Evolutionary conservation across 1,140 invertebrate species (phyloP).

Genomic region (Drosophila nebulosa): DNA sequence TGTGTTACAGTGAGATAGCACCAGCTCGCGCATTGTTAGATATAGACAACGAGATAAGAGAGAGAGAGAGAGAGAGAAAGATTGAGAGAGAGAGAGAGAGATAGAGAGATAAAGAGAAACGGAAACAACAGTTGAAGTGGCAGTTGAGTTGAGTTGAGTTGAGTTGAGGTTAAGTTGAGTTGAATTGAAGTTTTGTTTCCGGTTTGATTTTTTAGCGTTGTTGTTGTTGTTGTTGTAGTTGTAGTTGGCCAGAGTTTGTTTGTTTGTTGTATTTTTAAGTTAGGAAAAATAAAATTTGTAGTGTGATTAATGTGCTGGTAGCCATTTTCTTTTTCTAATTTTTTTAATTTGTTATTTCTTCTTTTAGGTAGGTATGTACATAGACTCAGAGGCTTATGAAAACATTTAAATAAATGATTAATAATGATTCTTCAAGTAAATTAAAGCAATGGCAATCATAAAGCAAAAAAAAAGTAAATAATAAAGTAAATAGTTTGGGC

Average conservation of each 20-base stretch:
- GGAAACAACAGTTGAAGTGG: constrained; percentile 49
- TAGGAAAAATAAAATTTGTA: constrained; percentile 66
- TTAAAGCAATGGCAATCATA: background rate
- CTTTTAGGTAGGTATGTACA: constrained; percentile 14
- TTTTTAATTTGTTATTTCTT: constrained; percentile 20
- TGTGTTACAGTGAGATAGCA: constrained; percentile 29
- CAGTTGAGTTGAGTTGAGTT: constrained; percentile 61
- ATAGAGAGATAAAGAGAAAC: constrained; percentile 52
- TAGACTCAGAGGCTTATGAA: background rate
- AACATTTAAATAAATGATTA: background rate
- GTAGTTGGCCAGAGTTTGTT: constrained; percentile 25
- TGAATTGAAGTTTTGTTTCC: constrained; percentile 7
- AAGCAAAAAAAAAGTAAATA: background rate
- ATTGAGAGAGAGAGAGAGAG: constrained; percentile 44
- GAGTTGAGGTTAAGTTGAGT: constrained; percentile 38
- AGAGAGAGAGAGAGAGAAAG: constrained; percentile 21
- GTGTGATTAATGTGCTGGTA: constrained; percentile 72
- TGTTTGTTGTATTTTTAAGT: constrained; percentile 62
- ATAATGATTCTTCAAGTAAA: background rate
- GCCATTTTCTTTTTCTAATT: constrained; percentile 18
- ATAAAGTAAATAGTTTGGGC: background rate
- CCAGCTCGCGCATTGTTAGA: constrained; percentile 30
- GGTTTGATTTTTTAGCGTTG: constrained; percentile 30
- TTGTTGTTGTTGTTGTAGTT: constrained; percentile 56
- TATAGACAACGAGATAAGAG: background rate